Evolutionary conservation across 2,797 vertebrate species (phyloP).

Genomic region (Gallinago nigripennis): DNA sequence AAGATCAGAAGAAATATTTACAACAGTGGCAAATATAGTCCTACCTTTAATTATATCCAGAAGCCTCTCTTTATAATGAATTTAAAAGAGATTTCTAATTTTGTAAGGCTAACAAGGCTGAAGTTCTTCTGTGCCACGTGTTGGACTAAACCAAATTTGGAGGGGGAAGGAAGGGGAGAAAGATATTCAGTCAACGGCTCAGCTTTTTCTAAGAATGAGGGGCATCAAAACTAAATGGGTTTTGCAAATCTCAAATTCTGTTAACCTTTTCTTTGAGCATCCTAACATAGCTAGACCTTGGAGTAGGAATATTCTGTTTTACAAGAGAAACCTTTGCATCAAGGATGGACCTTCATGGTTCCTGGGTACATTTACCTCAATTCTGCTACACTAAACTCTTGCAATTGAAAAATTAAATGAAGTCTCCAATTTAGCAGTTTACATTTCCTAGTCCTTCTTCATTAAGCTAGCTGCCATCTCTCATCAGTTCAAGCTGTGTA

Average conservation of each 20-base stretch:
- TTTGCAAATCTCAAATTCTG: neutral
- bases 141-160: neutral
- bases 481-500: neutral
- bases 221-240: neutral
- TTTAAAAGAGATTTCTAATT: neutral
- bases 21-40: neutral
- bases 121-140: neutral
- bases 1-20: neutral
- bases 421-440: neutral
- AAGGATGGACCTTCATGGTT: neutral
- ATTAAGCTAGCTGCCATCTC: neutral
- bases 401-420: neutral
- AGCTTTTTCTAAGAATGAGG: neutral
- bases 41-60: neutral
- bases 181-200: neutral
- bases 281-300: neutral
- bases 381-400: neutral
- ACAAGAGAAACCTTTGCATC: neutral
- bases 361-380: neutral
- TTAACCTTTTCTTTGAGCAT: neutral
- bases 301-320: neutral
- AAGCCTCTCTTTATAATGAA: neutral
- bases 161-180: neutral
- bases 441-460: neutral
- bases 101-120: neutral